Conservation (phyloP, 2,888 invertebrate genomes). For the Allolobophora icterica region DNA sequence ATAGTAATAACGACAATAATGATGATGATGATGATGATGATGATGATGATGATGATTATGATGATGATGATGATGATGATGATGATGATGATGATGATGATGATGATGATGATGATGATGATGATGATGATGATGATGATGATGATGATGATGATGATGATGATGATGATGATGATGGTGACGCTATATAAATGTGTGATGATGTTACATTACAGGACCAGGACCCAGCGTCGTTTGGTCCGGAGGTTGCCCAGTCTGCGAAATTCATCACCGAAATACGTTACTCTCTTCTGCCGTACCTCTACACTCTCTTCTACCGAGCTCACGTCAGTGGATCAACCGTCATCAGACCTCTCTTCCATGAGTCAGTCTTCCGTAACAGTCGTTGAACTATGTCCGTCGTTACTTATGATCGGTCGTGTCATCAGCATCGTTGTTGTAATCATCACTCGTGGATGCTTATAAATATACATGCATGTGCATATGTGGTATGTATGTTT, state of each 20-base stretch:
- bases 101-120: too few species aligned
- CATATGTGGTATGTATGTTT: too few species aligned
- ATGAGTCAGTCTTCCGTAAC: constrained; percentile 57
- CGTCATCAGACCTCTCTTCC: constrained; percentile 58
- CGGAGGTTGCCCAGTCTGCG: constrained; percentile 34
- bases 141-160: too few species aligned
- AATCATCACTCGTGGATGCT: too few species aligned
- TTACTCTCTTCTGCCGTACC: constrained; percentile 61
- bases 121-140: too few species aligned
- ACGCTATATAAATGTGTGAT: neutral
- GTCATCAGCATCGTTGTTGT: neutral
- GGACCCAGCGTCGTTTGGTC: constrained; percentile 32
- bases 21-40: too few species aligned
- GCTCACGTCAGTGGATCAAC: constrained; percentile 56
- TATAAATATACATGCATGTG: too few species aligned
- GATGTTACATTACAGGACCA: constrained; percentile 28
- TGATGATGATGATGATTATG: too few species aligned
- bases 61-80: too few species aligned
- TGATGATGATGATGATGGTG: neutral
- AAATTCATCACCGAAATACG: constrained; percentile 53
- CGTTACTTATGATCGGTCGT: constrained; percentile 64
- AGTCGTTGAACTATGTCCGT: constrained; percentile 51
- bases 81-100: too few species aligned
- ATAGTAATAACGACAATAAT: too few species aligned
- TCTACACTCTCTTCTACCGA: constrained; percentile 65